Evolutionary conservation across 2,888 invertebrate species (phyloP).

Genomic region (Teinopalpus imperialis): DNA sequence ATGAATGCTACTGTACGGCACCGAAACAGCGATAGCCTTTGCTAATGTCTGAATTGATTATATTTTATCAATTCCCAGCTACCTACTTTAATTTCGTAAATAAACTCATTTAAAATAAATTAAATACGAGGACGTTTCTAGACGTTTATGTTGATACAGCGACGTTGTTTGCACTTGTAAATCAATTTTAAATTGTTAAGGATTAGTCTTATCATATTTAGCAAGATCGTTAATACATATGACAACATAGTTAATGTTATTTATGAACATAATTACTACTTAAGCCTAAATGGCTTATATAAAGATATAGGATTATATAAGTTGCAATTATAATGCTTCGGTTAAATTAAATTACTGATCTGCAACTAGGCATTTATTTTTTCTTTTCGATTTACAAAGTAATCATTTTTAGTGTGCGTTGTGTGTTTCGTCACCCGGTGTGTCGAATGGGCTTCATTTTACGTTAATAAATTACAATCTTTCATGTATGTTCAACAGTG

Average conservation of each 20-base stretch:
- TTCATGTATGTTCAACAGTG: too few relatives aligned
- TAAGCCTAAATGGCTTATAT: neutral
- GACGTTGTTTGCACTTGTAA: too few relatives aligned
- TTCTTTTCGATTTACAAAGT: neutral
- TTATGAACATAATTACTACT: neutral
- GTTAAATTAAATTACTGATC: constrained; percentile 3
- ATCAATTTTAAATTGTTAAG: constrained; percentile 2
- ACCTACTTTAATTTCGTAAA: constrained; percentile 3
- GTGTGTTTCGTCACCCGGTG: neutral
- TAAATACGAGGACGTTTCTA: neutral
- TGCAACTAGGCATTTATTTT: neutral
- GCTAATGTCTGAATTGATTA: constrained; percentile 4
- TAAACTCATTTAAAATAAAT: constrained; percentile 7
- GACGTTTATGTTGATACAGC: neutral
- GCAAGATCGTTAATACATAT: constrained; percentile 3
- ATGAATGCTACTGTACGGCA: neutral
- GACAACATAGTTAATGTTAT: constrained; percentile 7
- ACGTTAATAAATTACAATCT: neutral
- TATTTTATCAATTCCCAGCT: constrained; percentile 5
- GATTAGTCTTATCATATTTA: neutral
- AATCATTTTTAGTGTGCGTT: neutral
- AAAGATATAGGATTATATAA: constrained; percentile 14
- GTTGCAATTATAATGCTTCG: neutral
- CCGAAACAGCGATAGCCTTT: constrained; percentile 7
- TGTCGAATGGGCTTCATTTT: neutral